These are phyloP conservation scores for Corynorhinus townsendii DNA, from an alignment of 2,113 vertebrate species.

Conservation along the genomic window DNA sequence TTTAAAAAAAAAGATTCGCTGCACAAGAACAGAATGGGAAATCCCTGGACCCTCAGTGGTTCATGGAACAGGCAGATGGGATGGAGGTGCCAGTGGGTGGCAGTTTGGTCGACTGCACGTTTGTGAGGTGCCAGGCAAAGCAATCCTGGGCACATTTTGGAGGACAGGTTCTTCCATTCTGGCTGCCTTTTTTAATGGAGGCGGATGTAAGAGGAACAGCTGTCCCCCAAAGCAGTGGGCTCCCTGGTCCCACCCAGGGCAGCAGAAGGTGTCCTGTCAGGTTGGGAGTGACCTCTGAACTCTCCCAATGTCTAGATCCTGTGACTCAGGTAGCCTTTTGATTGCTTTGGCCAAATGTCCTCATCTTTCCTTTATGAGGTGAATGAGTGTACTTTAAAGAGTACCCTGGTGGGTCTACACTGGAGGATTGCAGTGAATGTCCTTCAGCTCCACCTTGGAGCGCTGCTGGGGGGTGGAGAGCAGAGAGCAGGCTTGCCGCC, in stretches of 20 bases:
- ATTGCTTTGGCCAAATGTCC: neutral
- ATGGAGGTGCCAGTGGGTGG: neutral
- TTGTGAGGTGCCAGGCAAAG: neutral
- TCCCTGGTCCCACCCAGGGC: neutral
- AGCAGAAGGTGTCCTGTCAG: neutral
- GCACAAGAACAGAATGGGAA: neutral
- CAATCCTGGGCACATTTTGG: neutral
- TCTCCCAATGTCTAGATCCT: neutral
- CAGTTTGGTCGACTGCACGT: neutral
- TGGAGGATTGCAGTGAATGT: accelerated
- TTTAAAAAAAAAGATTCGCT: neutral
- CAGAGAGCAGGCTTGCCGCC: neutral
- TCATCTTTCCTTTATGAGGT: neutral
- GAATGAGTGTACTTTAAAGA: accelerated
- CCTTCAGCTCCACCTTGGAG: neutral
- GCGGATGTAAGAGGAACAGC: accelerated
- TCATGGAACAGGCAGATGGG: too few relatives aligned
- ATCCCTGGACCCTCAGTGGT: neutral
- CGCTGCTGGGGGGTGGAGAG: accelerated
- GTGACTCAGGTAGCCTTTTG: neutral
- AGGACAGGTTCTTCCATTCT: neutral
- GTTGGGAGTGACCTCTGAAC: neutral
- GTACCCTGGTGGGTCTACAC: accelerated
- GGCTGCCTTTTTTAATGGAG: neutral
- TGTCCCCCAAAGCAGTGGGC: neutral